phyloP scores from a whole-genome alignment of 2,113 vertebrate species.

The Struthio camelus region DNA sequence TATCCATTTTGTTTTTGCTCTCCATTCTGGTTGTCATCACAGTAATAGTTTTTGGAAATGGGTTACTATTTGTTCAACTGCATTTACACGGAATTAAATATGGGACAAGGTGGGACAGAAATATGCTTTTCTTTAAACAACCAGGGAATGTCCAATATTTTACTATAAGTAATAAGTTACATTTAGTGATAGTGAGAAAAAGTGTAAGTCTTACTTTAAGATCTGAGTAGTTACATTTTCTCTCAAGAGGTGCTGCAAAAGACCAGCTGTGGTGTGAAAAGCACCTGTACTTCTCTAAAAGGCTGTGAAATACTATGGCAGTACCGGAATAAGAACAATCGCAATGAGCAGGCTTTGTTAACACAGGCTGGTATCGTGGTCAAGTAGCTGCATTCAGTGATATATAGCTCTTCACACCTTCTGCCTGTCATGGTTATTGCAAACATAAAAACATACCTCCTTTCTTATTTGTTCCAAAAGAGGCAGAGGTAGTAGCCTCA shows the following conservation, averaged over 20 bases:
- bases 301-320: not conserved
- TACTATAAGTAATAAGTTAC: not conserved
- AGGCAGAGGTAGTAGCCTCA: not conserved
- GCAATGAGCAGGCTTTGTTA: not conserved
- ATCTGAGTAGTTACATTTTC: not conserved
- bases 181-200: not conserved
- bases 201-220: not conserved
- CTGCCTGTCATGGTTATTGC: rapidly evolving
- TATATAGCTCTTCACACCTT: not conserved
- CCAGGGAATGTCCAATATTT: rapidly evolving
- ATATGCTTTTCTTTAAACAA: not conserved
- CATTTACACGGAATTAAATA: not conserved
- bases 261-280: not conserved
- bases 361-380: rapidly evolving
- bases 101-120: not conserved
- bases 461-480: not conserved
- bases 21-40: not conserved
- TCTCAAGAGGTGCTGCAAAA: not conserved
- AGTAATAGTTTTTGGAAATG: not conserved
- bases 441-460: not conserved
- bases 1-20: rapidly evolving
- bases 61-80: not conserved
- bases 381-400: not conserved
- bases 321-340: not conserved
- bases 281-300: not conserved